Evolutionary conservation across 2,113 vertebrate species (phyloP), one percentile per base, ranked within the genome.

Genomic region (Sitta europaea): DNA sequence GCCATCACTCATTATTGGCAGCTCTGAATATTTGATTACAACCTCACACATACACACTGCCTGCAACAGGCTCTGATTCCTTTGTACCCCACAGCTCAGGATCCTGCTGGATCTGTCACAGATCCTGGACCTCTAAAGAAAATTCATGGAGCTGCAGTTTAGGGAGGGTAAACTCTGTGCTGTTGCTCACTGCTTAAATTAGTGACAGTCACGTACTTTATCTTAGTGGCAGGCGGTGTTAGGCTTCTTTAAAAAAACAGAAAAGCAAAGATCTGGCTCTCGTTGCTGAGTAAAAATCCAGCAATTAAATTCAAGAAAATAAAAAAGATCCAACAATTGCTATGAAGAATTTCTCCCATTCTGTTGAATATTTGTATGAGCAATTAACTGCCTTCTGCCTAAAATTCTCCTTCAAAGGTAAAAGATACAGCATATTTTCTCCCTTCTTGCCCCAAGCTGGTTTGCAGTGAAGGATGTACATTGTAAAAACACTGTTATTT

Each of bases 1-100:
- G 76, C 59, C 70, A 62, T 92, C 92, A 86, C 61, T 94, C 79
- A 51, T 43, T 95, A 91, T 48, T 95, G 91, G 77, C 86, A 97
- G 75, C 55, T 65, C 74, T 75, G 86, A 86, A 81, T 81, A 89
- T 61, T 90, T 63, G 53, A 89, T 91, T 74, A 27, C 61, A 91
- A 9, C 68, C 82, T 95, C 79, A 88, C 81, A 76, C 63, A 48
- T 16, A 11, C 31, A 47, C 8, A 3, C 57, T 59, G 66, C 88
- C 70, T 85, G 21, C 36, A 80, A n/a, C 63, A 67, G 72, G 17
- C 76, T 94, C 63, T 21, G 29, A 36, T 55, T 74, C 65, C 68
- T 67, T 20, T 55, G 40, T 47, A 25, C 22, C 63, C 68, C 71
- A 45, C 45, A 85, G 45, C 54, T 57, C 42, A 82, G 61, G 54